Evolutionary conservation across 2,113 vertebrate species (phyloP).

Genomic region (Pterocles gutturalis): DNA sequence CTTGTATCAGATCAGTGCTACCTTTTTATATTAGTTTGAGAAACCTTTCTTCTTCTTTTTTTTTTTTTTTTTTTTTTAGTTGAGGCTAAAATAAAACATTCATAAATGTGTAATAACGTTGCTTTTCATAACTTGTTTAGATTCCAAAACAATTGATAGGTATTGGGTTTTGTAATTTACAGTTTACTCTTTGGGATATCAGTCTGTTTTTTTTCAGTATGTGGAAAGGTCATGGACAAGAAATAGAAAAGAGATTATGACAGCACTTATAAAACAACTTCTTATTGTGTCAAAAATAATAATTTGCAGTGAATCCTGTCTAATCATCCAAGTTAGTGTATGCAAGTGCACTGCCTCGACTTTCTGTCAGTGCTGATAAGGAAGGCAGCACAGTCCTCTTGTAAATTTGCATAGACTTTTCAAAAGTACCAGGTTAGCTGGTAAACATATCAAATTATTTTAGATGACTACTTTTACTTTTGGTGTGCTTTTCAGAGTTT

Average conservation of each 20-base stretch:
- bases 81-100: not conserved
- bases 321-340: not conserved
- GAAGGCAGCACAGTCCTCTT: not conserved
- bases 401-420: not conserved
- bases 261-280: not conserved
- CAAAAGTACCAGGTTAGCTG: not conserved
- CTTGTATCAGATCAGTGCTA: not conserved
- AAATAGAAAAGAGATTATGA: not conserved
- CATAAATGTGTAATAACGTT: not conserved
- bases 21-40: not conserved
- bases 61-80: not conserved
- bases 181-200: not conserved
- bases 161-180: not conserved
- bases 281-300: not conserved
- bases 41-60: not conserved
- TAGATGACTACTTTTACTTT: not conserved
- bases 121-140: not conserved
- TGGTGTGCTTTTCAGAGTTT: not conserved
- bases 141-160: not conserved
- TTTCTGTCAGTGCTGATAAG: not conserved
- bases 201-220: not conserved
- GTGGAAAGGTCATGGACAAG: not conserved
- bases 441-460: not conserved
- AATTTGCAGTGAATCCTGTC: not conserved
- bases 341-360: not conserved